Evolutionary conservation across 1,140 invertebrate species (phyloP), one percentile per base, ranked within the genome.

Genomic region (Drosophila kohkoa): DNA sequence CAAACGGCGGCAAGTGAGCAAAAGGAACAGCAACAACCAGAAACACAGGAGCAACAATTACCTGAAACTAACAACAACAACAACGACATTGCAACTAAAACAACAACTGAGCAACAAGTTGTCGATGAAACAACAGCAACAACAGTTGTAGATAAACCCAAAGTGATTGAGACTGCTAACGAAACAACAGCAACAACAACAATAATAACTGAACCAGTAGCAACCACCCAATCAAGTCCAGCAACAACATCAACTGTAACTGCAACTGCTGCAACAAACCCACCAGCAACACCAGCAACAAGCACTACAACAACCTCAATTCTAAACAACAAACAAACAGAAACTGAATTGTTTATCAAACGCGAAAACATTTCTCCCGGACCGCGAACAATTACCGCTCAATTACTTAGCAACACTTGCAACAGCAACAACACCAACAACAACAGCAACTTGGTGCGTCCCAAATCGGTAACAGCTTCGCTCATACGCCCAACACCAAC

Each of bases 401-500:
- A 89, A 63, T 60, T 89, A 32, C 45, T 74, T 16, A 67, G 46
- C 57, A 77, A 73, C 32, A 70, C 20, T 25, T 25, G 38, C 51
- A 81, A 13, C 32, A 72, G 3, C 16, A 55, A 0, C 30, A 58
- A 10, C 48, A 67, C 7, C 66, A 64, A 67, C 45, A 66, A 46
- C 41, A 64, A 54, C 46, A 46, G n/a, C 55, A 74, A 60, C 13
- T 60, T 65, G 65, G 48, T 81, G 55, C 82, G 85, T 55, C 91
- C 91, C 43, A 92, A 92, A 76, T 92, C 91, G 59, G 91, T 92
- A 51, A 92, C 91, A 5, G 91, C 91, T 49, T 92, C 91, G 49
- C 72, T 92, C 41, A 90, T 92, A 63, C 82, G 90, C 41, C 68
- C 77, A n/a, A 76, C 59, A 38, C 55, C 88, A 7, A 25, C 59